Conservation (phyloP, 2,797 vertebrate species). For the Onychomys arenicola region DNA sequence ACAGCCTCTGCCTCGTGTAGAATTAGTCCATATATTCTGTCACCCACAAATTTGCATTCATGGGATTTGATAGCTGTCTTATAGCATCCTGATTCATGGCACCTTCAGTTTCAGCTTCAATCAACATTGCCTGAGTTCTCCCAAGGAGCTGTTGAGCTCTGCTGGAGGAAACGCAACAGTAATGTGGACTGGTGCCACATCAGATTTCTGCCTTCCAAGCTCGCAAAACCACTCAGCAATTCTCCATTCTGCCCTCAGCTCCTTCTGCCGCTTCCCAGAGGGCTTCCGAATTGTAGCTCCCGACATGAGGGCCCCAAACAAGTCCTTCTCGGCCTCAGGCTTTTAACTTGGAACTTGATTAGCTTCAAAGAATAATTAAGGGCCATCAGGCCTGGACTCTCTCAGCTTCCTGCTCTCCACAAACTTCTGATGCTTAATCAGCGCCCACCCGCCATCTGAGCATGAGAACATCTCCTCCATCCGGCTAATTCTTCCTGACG, state of each 20-base stretch:
- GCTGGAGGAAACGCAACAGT: constrained; percentile 48
- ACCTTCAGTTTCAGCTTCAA: constrained; percentile 57
- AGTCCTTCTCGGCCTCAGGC: constrained; percentile 29
- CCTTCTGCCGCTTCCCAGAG: constrained; percentile 52
- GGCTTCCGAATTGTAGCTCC: constrained; percentile 60
- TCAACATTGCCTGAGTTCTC: constrained; percentile 14
- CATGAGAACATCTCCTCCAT: neutral
- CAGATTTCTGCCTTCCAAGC: constrained; percentile 61
- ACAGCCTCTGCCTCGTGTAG: constrained; percentile 29
- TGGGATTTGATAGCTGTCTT: constrained; percentile 57
- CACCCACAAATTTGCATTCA: constrained; percentile 62
- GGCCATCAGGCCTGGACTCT: neutral
- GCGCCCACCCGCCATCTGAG: neutral
- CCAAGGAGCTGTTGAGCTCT: constrained; percentile 31
- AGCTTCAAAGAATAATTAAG: constrained; percentile 66
- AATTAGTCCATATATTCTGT: constrained; percentile 11
- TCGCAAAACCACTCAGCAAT: constrained; percentile 63
- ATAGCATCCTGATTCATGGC: neutral
- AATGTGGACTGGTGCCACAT: constrained; percentile 51
- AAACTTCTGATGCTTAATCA: constrained; percentile 24
- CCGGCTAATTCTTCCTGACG: neutral
- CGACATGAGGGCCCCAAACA: neutral
- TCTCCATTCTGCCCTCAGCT: constrained; percentile 62
- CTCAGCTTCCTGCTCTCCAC: neutral
- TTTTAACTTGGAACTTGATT: constrained; percentile 40